Conservation (phyloP, 2,888 invertebrate genomes). For the Trachelus stipa region DNA sequence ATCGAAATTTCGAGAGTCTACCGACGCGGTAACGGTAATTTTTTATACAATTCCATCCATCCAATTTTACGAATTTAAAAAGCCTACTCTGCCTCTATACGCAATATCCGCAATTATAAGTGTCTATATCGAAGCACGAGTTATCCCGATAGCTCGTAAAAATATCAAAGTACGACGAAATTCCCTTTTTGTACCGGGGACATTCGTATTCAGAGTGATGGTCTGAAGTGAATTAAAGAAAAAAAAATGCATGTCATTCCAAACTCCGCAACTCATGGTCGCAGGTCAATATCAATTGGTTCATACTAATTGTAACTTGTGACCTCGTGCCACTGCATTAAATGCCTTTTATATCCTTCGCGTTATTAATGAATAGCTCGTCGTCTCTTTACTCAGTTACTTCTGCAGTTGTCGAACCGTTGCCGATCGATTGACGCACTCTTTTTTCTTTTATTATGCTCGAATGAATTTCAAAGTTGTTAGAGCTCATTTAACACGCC, state of each 20-base stretch:
- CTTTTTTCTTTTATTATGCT: neutral
- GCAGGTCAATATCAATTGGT: too few relatives aligned
- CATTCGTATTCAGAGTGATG: too few relatives aligned
- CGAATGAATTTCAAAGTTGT: neutral
- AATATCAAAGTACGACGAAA: too few relatives aligned
- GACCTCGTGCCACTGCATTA: neutral
- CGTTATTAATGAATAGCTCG: neutral
- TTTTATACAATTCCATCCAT: neutral
- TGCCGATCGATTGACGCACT: neutral
- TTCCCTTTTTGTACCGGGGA: too few relatives aligned
- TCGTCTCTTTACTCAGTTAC: neutral
- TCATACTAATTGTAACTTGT: too few relatives aligned
- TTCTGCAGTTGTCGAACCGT: neutral
- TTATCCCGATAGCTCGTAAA: too few relatives aligned
- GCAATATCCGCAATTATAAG: too few relatives aligned
- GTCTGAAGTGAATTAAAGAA: too few relatives aligned
- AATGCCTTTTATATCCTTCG: neutral
- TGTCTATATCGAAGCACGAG: too few relatives aligned
- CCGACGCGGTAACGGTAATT: neutral
- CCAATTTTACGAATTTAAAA: neutral
- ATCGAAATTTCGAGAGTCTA: neutral
- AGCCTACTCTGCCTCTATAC: too few relatives aligned
- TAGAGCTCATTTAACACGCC: neutral
- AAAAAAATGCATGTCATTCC: too few relatives aligned
- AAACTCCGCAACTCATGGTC: too few relatives aligned